A percentile compares a stretch with the other conserved stretches of the same genome.
These are phyloP conservation scores for Cosmopolites sordidus DNA, from an alignment of 2,888 invertebrate species.

Conservation along the genomic window DNA sequence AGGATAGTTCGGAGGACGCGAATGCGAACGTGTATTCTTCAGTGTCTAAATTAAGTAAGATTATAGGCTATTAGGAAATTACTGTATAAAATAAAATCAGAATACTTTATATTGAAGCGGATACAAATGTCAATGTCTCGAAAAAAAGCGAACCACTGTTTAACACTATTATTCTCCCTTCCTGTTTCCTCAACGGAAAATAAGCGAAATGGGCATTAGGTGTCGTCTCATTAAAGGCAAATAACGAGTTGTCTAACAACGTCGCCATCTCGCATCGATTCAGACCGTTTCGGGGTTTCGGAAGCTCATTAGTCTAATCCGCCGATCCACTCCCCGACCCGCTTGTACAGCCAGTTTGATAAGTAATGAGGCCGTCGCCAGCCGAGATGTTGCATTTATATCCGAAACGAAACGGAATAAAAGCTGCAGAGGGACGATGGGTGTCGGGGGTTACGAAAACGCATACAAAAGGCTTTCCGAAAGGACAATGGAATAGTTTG, in stretches of 20 bases:
- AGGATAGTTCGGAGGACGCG: too few relatives aligned
- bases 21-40: too few relatives aligned
- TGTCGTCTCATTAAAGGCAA: constrained; percentile 18
- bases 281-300: constrained; percentile 18
- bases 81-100: too few relatives aligned
- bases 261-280: constrained; percentile 23
- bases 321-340: constrained; percentile 14
- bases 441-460: not conserved
- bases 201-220: constrained; percentile 8
- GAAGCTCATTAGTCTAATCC: constrained; percentile 24
- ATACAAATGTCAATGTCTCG: too few relatives aligned
- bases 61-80: too few relatives aligned
- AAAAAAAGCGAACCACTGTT: too few relatives aligned
- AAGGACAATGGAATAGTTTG: too few relatives aligned
- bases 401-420: constrained; percentile 13
- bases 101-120: too few relatives aligned
- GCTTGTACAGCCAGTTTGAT: constrained; percentile 16
- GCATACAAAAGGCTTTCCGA: too few relatives aligned
- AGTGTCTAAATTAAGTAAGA: too few relatives aligned
- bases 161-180: too few relatives aligned
- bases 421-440: not conserved
- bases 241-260: constrained; percentile 23
- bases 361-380: constrained; percentile 21
- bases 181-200: too few relatives aligned
- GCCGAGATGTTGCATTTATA: constrained; percentile 16